Conservation (phyloP, 2,113 vertebrate genomes). For the Pterophyllum scalare region DNA sequence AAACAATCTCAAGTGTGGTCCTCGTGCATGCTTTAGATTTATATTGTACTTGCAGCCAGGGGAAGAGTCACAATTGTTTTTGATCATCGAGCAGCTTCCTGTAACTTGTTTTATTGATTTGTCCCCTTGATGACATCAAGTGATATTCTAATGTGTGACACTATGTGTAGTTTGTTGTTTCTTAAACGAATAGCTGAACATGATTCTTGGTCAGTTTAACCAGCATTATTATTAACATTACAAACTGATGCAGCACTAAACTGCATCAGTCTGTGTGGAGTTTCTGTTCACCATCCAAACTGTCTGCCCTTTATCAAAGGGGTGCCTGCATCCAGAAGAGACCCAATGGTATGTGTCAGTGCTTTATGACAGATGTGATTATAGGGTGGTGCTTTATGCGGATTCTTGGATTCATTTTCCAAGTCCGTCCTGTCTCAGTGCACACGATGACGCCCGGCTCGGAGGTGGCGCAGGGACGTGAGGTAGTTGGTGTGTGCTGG, state of each 20-base stretch:
- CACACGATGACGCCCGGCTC: too few species aligned
- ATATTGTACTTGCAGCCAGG: neutral
- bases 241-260: neutral
- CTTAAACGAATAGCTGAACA: neutral
- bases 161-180: neutral
- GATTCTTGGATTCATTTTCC: neutral
- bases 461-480: neutral
- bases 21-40: neutral
- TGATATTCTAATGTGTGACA: neutral
- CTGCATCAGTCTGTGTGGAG: neutral
- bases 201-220: neutral
- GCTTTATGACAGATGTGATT: neutral
- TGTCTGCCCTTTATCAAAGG: neutral
- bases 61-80: neutral
- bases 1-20: neutral
- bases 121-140: neutral
- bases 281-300: neutral
- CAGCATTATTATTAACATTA: neutral
- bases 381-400: neutral
- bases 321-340: neutral
- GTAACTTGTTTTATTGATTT: neutral
- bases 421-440: neutral
- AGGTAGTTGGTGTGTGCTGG: neutral
- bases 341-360: neutral
- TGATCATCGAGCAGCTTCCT: neutral